A percentile compares a stretch with the other conserved stretches of the same genome.
Evolutionary conservation across 2,113 vertebrate species (phyloP).

Genomic region (Serinus canaria): DNA sequence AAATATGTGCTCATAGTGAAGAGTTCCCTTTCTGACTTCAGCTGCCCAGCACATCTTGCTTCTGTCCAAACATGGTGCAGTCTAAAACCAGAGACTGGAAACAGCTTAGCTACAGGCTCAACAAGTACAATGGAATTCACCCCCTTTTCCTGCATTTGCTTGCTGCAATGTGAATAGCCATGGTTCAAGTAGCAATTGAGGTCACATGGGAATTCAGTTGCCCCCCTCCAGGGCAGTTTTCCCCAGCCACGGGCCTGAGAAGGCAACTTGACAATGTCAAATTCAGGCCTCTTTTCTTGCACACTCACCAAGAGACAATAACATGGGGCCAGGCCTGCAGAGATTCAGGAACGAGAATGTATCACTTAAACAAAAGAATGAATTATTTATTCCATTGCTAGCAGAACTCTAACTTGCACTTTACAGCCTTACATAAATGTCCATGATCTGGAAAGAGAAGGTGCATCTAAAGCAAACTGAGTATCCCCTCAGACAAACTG

Average conservation of each 20-base stretch:
- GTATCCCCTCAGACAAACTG: background rate
- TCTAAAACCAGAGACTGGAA: background rate
- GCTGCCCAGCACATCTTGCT: background rate
- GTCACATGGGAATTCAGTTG: background rate
- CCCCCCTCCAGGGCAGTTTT: background rate
- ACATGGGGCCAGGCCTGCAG: background rate
- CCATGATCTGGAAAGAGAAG: background rate
- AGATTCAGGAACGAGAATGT: background rate
- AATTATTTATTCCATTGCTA: background rate
- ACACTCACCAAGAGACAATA: background rate
- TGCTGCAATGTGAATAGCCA: fast-evolving
- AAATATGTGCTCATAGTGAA: background rate
- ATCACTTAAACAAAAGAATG: background rate
- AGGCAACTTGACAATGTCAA: background rate
- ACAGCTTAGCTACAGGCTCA: background rate
- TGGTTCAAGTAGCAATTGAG: background rate
- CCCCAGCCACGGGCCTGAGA: background rate
- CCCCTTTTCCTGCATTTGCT: background rate
- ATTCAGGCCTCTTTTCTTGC: background rate
- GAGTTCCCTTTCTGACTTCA: background rate
- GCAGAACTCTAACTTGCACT: background rate
- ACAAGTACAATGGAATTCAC: background rate
- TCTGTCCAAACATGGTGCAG: background rate
- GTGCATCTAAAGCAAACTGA: background rate
- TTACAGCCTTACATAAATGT: background rate